These are phyloP conservation scores for Ceyx melanurus DNA, from an alignment of 2,113 vertebrate species.

Conservation along the genomic window DNA sequence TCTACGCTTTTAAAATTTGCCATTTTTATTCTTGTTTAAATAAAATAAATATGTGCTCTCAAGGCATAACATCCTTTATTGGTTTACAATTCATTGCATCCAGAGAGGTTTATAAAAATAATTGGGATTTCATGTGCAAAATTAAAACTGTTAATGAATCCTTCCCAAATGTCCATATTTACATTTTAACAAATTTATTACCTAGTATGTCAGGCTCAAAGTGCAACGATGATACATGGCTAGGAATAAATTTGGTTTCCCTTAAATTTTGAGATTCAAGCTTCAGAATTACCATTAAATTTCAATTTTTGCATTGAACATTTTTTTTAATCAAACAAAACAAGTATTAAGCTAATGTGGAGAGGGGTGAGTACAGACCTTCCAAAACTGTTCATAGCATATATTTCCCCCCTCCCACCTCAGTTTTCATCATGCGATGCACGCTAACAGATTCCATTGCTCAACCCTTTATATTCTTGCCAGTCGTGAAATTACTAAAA, in stretches of 20 bases:
- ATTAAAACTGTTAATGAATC: background rate
- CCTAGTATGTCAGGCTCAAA: background rate
- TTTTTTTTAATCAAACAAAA: background rate
- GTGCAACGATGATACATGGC: background rate
- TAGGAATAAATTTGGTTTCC: background rate
- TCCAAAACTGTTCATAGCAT: background rate
- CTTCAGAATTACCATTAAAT: slow-evolving; percentile 12
- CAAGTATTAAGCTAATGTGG: slow-evolving; percentile 20
- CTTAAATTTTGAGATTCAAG: background rate
- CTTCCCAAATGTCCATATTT: background rate
- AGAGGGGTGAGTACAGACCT: slow-evolving; percentile 58
- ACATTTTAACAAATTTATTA: background rate
- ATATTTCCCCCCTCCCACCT: background rate
- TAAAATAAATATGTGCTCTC: background rate
- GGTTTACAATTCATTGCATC: background rate
- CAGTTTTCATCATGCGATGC: background rate
- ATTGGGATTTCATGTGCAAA: background rate
- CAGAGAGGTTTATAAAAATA: background rate
- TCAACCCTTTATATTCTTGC: slow-evolving; percentile 21
- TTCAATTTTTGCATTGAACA: slow-evolving; percentile 66
- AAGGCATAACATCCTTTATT: background rate
- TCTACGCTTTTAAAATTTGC: background rate
- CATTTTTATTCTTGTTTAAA: background rate
- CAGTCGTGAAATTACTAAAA: background rate
- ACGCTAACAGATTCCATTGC: background rate